These are phyloP conservation scores for Calcarius lapponicus DNA, from an alignment of 2,797 vertebrate species.

Conservation along the genomic window DNA sequence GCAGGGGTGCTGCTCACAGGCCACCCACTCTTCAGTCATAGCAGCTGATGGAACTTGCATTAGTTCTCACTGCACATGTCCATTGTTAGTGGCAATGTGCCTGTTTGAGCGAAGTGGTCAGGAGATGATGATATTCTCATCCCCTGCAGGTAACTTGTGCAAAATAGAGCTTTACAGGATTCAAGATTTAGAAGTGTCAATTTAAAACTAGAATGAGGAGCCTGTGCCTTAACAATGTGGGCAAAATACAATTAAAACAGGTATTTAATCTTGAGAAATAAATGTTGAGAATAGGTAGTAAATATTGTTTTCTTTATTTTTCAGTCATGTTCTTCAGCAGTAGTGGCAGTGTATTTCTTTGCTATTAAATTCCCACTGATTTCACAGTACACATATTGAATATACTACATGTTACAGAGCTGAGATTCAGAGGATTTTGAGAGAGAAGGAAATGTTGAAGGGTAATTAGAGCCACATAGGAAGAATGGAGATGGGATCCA, in stretches of 20 bases:
- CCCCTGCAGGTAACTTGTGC: neutral
- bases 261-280: neutral
- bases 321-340: neutral
- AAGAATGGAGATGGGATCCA: conserved; percentile 61
- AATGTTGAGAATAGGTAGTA: neutral
- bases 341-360: neutral
- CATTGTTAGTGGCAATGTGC: neutral
- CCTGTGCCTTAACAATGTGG: neutral
- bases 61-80: rapidly evolving
- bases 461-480: conserved; percentile 66
- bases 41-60: neutral
- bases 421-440: conserved; percentile 69
- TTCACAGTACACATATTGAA: conserved; percentile 46
- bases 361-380: conserved; percentile 53
- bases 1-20: neutral
- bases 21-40: neutral
- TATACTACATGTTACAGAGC: conserved; percentile 47
- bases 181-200: neutral
- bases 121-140: neutral
- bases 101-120: neutral
- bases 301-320: neutral
- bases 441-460: conserved; percentile 62
- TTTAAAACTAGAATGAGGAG: conserved; percentile 39
- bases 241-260: neutral
- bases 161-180: neutral